Conservation (phyloP, 2,797 vertebrate genomes). For the Pogonophryne albipinna region DNA sequence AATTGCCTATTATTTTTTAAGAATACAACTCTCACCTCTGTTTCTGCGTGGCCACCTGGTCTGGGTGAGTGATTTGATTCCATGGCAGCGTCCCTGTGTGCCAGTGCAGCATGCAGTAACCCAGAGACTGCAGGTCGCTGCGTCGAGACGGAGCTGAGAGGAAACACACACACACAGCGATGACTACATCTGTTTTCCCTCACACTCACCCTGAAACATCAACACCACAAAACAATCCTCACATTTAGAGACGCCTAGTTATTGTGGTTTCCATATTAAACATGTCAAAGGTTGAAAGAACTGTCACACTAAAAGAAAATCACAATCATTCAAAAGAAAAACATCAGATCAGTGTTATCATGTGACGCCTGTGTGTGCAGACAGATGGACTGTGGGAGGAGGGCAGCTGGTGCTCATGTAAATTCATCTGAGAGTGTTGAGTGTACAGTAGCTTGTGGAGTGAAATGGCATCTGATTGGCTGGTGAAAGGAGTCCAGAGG, state of each 20-base stretch:
- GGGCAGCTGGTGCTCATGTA: neutral
- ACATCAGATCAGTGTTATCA: neutral
- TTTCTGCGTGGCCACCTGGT: constrained; percentile 86
- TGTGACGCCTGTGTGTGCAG: constrained; percentile 9
- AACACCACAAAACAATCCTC: neutral
- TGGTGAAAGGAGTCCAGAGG: neutral
- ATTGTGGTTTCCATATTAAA: neutral
- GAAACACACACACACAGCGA: neutral
- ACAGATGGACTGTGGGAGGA: constrained; percentile 49
- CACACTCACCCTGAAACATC: neutral
- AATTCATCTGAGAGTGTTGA: constrained; percentile 11
- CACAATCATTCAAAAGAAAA: neutral
- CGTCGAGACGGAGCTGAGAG: constrained; percentile 91
- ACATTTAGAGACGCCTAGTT: neutral
- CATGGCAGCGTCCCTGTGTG: constrained; percentile 90
- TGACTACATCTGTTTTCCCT: neutral
- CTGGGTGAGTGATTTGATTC: constrained; percentile 77
- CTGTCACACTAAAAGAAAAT: neutral
- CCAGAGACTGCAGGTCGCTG: constrained; percentile 94
- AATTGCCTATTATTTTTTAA: too few species aligned
- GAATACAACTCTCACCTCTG: constrained; percentile 80
- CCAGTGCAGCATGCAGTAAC: constrained; percentile 94
- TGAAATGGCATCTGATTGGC: neutral
- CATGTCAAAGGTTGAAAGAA: neutral
- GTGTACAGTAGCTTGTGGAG: neutral